Base-by-base conservation (phyloP, 2,797 vertebrate genomes). In the Gallinago stenura region DNA sequence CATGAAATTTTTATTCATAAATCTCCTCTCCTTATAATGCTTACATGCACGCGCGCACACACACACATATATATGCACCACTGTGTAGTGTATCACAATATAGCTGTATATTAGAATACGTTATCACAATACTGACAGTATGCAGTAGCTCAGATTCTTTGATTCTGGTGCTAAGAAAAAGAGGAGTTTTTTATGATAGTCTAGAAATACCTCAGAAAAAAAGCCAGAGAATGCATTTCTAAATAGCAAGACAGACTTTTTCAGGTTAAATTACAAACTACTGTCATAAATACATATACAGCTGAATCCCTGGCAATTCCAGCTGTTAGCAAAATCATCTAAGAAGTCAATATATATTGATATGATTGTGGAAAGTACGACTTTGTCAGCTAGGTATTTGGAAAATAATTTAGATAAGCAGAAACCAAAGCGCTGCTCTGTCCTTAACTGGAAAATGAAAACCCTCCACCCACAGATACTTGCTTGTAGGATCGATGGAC, bases 401-500 rank as follows among this genome's bases (percentile, higher is more conserved):
- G 75, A 91, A 93, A 96, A 92, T 87, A 94, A 93, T 81, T 93
- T 83, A 96, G 87, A 90, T 41, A 92, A 75, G 84, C 30, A 92
- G 87, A 92, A 92, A 80, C 30, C 30, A 71, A 95, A 83, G 41
- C 43, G 35, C 39, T 58, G 28, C 10, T 87, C 60, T 46, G 61
- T 35, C 45, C 25, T 83, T 75, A 85, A 71, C 8, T 37, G 33
- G 62, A 89, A 97, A 96, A 94, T 46, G 25, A 92, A 93, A 97
- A 92, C 89, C 33, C 46, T 91, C 64, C 26, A 81, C 13, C 20
- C 24, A 83, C 53, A 89, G 24, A 58, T 28, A 78, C 12, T 58
- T 81, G 22, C 57, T 81, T 51, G 53, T 30, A 93, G 30, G 33
- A 91, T 87, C 77, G 89, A 79, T 64, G 35, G 70, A 70, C 48